Evolutionary conservation across 2,797 vertebrate genomes (phyloP).

Genomic region (Basileuterus tristriatus): DNA sequence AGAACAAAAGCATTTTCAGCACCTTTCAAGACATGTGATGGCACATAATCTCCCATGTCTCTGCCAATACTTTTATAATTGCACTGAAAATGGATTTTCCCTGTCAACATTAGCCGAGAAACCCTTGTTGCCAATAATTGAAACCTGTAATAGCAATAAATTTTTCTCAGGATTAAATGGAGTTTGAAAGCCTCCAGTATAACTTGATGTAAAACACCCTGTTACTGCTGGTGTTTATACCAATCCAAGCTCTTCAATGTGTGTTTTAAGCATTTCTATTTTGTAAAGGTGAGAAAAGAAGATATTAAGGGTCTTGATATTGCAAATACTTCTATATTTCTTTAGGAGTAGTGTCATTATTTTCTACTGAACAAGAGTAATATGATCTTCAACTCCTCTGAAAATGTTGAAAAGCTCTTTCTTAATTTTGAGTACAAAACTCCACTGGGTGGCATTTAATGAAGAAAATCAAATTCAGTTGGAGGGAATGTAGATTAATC

Average conservation of each 20-base stretch:
- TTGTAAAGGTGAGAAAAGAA: not conserved
- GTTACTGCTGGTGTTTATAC: not conserved
- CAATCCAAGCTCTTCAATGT: not conserved
- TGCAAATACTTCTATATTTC: not conserved
- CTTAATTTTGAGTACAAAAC: not conserved
- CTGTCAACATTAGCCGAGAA: not conserved
- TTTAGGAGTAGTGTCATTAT: not conserved
- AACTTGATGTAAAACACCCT: not conserved
- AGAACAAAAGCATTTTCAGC: slow-evolving; percentile 30
- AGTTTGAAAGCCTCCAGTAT: slow-evolving; percentile 3
- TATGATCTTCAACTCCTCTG: not conserved
- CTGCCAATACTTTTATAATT: slow-evolving; percentile 13
- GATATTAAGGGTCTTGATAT: not conserved
- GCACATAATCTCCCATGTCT: not conserved
- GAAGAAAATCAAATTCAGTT: not conserved
- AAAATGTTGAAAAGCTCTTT: not conserved
- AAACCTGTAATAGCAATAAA: not conserved
- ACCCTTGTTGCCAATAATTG: slow-evolving; percentile 1
- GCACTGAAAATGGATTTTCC: slow-evolving; percentile 10
- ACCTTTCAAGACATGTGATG: not conserved
- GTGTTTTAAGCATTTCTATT: not conserved
- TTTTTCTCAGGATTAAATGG: slow-evolving; percentile 2
- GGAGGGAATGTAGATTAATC: not conserved
- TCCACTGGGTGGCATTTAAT: not conserved
- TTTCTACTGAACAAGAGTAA: not conserved